phyloP scores from a whole-genome alignment of 2,888 invertebrate species.

The Dendrolimus houi region DNA sequence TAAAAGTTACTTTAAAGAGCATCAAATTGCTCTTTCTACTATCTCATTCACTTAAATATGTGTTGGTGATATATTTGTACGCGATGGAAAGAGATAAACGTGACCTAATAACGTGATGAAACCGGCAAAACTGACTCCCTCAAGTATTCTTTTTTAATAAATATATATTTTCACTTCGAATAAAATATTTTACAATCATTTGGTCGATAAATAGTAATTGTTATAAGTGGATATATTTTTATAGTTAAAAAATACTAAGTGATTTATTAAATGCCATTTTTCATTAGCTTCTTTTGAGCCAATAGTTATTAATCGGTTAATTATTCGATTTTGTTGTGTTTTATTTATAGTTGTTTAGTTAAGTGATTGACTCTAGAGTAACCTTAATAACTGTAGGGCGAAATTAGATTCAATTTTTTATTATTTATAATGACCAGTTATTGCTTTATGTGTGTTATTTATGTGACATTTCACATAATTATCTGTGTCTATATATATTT shows the following conservation, averaged over 20 bases:
- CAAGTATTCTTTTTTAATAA: too few relatives aligned
- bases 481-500: too few relatives aligned
- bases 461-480: neutral
- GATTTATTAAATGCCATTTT: conserved; percentile 56
- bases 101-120: too few relatives aligned
- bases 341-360: conserved; percentile 6
- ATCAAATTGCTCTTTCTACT: too few relatives aligned
- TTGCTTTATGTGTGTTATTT: neutral
- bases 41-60: too few relatives aligned
- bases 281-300: conserved; percentile 56
- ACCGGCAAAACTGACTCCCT: too few relatives aligned
- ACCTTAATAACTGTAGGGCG: neutral
- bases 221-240: conserved; percentile 49
- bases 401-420: neutral
- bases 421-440: neutral
- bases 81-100: too few relatives aligned
- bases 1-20: too few relatives aligned
- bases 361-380: neutral
- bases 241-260: conserved; percentile 44
- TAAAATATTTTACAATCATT: conserved; percentile 23
- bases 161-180: too few relatives aligned
- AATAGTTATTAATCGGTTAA: conserved; percentile 27
- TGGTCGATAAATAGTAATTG: conserved; percentile 18
- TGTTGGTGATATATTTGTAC: too few relatives aligned
- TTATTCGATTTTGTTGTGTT: conserved; percentile 26